Conservation (phyloP, 2,888 invertebrate species). For the Trachelus iudaicus region DNA sequence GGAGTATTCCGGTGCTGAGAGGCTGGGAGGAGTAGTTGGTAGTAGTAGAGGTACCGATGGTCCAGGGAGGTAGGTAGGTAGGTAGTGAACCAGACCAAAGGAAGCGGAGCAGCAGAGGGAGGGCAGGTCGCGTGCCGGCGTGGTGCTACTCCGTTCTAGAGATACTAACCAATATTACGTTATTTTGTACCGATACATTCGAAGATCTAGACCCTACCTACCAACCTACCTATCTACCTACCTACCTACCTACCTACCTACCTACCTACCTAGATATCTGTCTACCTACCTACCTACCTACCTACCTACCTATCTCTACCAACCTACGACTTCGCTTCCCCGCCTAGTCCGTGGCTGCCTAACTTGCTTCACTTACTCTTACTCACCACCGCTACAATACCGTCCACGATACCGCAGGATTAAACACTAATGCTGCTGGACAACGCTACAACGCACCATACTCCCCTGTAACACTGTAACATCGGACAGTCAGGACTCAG, state of each 20-base stretch:
- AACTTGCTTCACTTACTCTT: slow-evolving; percentile 39
- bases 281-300: slow-evolving; percentile 20
- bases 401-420: slow-evolving; percentile 20
- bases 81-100: slow-evolving; percentile 7
- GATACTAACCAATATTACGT: slow-evolving; percentile 48
- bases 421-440: slow-evolving; percentile 21
- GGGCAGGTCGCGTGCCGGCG: slow-evolving; percentile 63
- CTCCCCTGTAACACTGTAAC: slow-evolving; percentile 33
- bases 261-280: slow-evolving; percentile 43
- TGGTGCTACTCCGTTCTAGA: slow-evolving; percentile 53
- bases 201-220: slow-evolving; percentile 32
- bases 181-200: slow-evolving; percentile 24
- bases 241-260: slow-evolving; percentile 42
- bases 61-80: slow-evolving; percentile 14
- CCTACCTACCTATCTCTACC: slow-evolving; percentile 30
- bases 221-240: slow-evolving; percentile 56
- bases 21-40: slow-evolving; percentile 30
- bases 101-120: slow-evolving; percentile 36
- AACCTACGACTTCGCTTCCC: slow-evolving; percentile 26
- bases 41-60: slow-evolving; percentile 26
- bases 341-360: slow-evolving; percentile 22
- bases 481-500: slow-evolving; percentile 52
- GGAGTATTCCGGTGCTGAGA: slow-evolving; percentile 42
- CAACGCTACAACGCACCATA: slow-evolving; percentile 23
- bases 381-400: slow-evolving; percentile 38